Evolutionary conservation across 1,140 invertebrate species (phyloP).

Genomic region (Trichonephila clavata): DNA sequence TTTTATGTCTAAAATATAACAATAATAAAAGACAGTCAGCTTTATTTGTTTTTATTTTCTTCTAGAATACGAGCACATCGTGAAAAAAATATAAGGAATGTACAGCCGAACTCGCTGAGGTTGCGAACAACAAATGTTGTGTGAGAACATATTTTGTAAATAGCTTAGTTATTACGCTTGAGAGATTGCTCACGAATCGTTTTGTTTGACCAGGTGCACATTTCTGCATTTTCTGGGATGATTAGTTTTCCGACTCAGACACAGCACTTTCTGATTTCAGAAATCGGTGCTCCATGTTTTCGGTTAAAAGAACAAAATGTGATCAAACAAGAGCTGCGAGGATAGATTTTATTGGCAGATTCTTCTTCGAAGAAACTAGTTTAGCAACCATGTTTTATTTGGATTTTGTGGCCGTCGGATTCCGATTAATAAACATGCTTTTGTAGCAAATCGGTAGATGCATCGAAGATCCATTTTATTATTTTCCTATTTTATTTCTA

Average conservation of each 20-base stretch:
- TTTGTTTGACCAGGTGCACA: background rate
- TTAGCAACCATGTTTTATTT: background rate
- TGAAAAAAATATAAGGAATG: no score
- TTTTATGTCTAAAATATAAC: no score
- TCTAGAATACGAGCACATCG: no score
- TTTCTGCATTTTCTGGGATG: constrained; percentile 5
- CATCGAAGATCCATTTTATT: no score
- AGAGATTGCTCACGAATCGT: background rate
- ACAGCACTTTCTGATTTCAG: background rate
- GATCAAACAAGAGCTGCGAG: background rate
- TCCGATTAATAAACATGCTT: background rate
- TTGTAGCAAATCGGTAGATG: background rate
- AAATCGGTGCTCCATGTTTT: background rate
- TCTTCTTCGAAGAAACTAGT: no score
- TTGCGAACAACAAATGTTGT: no score
- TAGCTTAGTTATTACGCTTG: background rate
- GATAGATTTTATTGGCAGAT: no score
- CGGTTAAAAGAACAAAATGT: background rate
- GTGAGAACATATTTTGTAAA: background rate
- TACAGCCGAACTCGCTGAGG: no score
- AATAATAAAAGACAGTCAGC: no score
- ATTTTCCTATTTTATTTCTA: no score
- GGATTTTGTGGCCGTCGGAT: background rate
- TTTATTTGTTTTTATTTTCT: no score
- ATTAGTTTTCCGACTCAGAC: background rate